Base-by-base conservation (phyloP, 2,888 invertebrate genomes). In the Gibbula magus region DNA sequence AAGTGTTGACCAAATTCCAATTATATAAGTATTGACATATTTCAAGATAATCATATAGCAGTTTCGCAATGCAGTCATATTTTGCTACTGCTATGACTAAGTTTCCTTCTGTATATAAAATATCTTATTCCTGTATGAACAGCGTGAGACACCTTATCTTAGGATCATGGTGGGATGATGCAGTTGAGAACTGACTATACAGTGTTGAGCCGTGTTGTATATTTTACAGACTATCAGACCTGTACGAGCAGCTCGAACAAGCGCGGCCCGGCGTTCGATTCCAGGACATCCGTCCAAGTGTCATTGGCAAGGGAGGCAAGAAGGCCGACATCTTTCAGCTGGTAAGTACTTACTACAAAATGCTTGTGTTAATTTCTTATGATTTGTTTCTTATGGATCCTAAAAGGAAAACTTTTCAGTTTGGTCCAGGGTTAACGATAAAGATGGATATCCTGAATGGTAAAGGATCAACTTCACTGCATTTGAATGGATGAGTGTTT, bases 281-380 rank as follows among this genome's bases (percentile, higher is more conserved):
- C 83, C 84, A 88, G 22, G 86, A 85, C 73, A 80, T 80, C 13
- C 74, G 83, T 61, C 84, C 94, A n/a, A 91, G 92, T 7, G 91
- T 92, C 1, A 87, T 92, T 61, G 93, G 93, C 1, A 90, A 93
- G 83, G 94, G 94, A 75, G 95, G 94, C 5, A 95, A 96, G 92
- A 96, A 96, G 83, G 95, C 95, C 83, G 97, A 96, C 89, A 95
- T 97, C 85, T 96, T 95, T 89, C 95, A 95, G 82, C 94, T 96
- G 82, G 91, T 91, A 85, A 83, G 83, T 81, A 66, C 18, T 29
- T 10, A 53, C 70, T n/a, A n/a, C n/a, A n/a, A n/a, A 18, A 18
- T 20, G 16, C 8, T 18, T 80, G n/a, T 35, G 0, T 8, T 53
- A 5, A 7, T 45, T 13, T 45, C 8, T 13, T 45, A 35, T 35